A percentile compares a stretch with the other conserved stretches of the same genome.
These are phyloP conservation scores for Phoebastria nigripes DNA, from an alignment of 2,797 vertebrate genomes.

Conservation along the genomic window DNA sequence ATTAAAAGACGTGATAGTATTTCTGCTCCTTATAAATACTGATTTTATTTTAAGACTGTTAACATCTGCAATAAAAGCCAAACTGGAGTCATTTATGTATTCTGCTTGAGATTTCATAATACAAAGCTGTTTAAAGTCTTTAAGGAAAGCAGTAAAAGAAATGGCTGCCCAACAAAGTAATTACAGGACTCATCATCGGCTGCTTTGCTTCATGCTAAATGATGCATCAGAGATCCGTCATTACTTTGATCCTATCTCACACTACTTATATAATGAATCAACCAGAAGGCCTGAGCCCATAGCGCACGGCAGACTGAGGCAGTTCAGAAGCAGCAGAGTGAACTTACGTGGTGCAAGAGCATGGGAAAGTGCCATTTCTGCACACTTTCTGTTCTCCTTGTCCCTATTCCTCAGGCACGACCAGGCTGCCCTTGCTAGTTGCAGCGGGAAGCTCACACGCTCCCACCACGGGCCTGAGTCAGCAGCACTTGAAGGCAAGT, in stretches of 20 bases:
- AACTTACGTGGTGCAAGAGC: background rate
- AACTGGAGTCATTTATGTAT: background rate
- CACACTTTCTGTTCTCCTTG: background rate
- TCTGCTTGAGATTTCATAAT: background rate
- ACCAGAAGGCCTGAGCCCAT: background rate
- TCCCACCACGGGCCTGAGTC: background rate
- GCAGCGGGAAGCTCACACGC: background rate
- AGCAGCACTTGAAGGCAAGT: background rate
- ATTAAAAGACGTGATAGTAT: background rate
- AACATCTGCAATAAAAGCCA: conserved; percentile 1
- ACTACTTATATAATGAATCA: background rate
- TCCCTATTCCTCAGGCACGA: background rate
- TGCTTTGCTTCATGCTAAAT: background rate
- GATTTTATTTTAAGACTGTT: background rate
- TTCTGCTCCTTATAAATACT: background rate
- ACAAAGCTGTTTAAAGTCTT: background rate
- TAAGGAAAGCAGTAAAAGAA: background rate
- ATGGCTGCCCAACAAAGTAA: background rate
- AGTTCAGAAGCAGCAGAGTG: background rate
- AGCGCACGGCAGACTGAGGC: background rate
- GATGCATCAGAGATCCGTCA: background rate
- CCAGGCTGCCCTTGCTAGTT: background rate
- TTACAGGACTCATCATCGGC: background rate
- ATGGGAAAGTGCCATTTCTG: background rate
- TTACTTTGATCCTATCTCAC: background rate